Conservation (phyloP, 2,888 invertebrate species). For the Glaucopsyche alexis region DNA sequence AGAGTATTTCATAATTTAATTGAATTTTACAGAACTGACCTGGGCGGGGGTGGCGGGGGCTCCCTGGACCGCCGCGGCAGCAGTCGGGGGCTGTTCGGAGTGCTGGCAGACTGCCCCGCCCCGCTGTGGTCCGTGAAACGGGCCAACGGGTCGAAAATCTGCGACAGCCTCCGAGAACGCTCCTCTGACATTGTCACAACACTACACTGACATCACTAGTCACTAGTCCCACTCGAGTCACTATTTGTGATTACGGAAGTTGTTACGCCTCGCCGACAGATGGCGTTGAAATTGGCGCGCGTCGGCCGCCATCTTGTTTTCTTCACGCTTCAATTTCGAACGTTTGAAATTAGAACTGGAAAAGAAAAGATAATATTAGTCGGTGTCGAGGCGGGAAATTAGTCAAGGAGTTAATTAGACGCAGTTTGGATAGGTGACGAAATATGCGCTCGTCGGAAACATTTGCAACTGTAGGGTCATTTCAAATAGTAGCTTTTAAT, state of each 20-base stretch:
- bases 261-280: conserved; percentile 55
- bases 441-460: conserved; percentile 47
- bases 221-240: conserved; percentile 45
- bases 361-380: conserved; percentile 64
- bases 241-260: conserved; percentile 68
- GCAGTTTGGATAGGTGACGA: conserved; percentile 53
- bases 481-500: background rate
- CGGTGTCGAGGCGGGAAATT: conserved; percentile 54
- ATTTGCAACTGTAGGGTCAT: conserved; percentile 6
- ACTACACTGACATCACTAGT: conserved; percentile 46
- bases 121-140: conserved; percentile 85
- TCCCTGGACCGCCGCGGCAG: conserved; percentile 80
- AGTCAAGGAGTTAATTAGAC: conserved; percentile 65
- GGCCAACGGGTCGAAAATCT: conserved; percentile 90
- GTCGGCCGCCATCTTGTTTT: conserved; percentile 65
- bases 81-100: conserved; percentile 86
- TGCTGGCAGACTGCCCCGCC: conserved; percentile 79
- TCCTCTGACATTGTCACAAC: conserved; percentile 81
- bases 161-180: conserved; percentile 87
- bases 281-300: conserved; percentile 70
- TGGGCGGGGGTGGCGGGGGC: conserved; percentile 72
- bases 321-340: conserved; percentile 66
- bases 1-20: no score
- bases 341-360: conserved; percentile 66
- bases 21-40: conserved; percentile 50